A percentile compares a stretch with the other conserved stretches of the same genome.
Evolutionary conservation across 2,113 vertebrate genomes (phyloP).

Genomic region (Limnothrissa miodon): DNA sequence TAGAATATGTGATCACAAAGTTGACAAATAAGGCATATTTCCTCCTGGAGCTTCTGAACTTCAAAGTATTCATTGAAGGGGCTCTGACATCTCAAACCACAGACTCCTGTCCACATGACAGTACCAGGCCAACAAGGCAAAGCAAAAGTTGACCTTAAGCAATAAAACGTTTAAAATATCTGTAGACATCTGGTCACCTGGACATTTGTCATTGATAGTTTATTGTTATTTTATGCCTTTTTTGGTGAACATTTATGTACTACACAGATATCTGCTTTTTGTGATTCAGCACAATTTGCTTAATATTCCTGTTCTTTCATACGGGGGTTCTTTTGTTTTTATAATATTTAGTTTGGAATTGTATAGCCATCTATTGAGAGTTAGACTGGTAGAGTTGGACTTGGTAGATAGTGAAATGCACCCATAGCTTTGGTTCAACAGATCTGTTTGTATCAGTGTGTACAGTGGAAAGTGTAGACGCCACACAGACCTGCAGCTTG

Average conservation of each 20-base stretch:
- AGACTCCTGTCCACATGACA: slow-evolving; percentile 46
- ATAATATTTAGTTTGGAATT: background rate
- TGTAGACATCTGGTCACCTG: too few relatives aligned
- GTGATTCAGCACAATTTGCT: too few relatives aligned
- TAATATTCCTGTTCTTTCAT: background rate
- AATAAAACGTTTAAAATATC: too few relatives aligned
- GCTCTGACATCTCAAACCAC: slow-evolving; percentile 57
- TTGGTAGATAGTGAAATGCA: background rate
- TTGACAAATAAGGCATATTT: slow-evolving; percentile 58
- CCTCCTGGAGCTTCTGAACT: slow-evolving; percentile 57
- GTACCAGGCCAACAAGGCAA: background rate
- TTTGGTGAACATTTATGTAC: background rate
- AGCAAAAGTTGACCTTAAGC: background rate
- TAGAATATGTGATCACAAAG: slow-evolving; percentile 60
- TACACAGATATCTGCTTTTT: background rate
- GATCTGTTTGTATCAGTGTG: background rate
- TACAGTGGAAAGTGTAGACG: slow-evolving; percentile 29
- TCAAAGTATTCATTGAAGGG: slow-evolving; percentile 60
- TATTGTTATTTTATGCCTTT: background rate
- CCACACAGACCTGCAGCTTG: slow-evolving; percentile 27
- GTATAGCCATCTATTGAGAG: background rate
- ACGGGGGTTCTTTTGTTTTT: background rate
- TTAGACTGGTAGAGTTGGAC: background rate
- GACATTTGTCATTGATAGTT: too few relatives aligned
- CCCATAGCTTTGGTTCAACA: background rate